Conservation (phyloP, 2,888 invertebrate species). For the Apotomis betuletana region DNA sequence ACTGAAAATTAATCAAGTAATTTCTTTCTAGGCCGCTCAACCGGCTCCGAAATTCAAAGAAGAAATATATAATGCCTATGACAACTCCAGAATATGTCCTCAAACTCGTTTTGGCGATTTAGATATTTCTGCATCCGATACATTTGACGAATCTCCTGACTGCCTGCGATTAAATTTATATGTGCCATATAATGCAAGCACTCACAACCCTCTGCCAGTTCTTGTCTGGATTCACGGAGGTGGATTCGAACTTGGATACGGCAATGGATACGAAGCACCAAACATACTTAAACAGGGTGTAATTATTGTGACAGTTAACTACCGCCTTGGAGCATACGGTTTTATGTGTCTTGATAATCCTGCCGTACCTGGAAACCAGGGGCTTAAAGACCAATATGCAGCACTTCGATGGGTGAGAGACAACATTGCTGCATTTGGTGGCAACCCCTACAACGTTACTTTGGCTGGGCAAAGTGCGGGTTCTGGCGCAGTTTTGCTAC, state of each 20-base stretch:
- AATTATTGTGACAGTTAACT: constrained; percentile 72
- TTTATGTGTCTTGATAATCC: constrained; percentile 74
- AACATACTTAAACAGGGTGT: constrained; percentile 68
- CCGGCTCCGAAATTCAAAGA: constrained; percentile 61
- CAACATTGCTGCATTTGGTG: constrained; percentile 73
- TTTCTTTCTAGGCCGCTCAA: constrained; percentile 58
- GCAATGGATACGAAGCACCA: constrained; percentile 59
- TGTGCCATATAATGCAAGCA: constrained; percentile 67
- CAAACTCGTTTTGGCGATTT: constrained; percentile 48
- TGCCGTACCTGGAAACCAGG: constrained; percentile 71
- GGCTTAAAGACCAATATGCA: constrained; percentile 72
- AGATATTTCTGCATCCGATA: too few species aligned
- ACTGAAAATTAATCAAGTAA: constrained; percentile 3
- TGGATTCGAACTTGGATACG: constrained; percentile 62
- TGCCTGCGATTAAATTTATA: constrained; percentile 87
- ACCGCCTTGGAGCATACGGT: constrained; percentile 75
- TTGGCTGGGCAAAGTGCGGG: constrained; percentile 74
- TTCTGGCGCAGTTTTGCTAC: constrained; percentile 66
- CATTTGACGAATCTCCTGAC: constrained; percentile 68
- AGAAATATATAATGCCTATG: constrained; percentile 66
- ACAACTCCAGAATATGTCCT: constrained; percentile 67
- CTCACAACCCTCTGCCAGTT: constrained; percentile 68
- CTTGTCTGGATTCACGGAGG: constrained; percentile 77
- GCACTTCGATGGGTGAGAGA: constrained; percentile 71
- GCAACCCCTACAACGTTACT: constrained; percentile 74